phyloP scores from a whole-genome alignment of 1,140 invertebrate genomes.

The Lordiphosa mommai region DNA sequence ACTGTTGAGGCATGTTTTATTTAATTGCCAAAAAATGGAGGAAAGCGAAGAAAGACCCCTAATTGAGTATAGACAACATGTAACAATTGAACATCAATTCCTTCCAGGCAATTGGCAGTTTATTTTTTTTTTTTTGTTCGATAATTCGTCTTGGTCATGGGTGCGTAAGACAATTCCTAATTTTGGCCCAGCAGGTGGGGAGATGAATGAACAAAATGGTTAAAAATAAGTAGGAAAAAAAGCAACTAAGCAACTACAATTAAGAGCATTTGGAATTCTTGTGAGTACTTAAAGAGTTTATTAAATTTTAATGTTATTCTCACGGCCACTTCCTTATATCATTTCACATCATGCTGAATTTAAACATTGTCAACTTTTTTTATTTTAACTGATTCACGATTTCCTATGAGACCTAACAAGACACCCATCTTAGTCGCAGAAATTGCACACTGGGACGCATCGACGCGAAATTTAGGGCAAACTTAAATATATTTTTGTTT shows the following conservation, averaged over 20 bases:
- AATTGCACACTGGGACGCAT: too few relatives aligned
- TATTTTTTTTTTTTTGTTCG: background rate
- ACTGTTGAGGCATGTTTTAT: slow-evolving; percentile 64
- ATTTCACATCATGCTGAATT: background rate
- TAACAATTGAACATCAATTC: slow-evolving; percentile 38
- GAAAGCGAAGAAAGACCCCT: slow-evolving; percentile 27
- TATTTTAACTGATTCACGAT: slow-evolving; percentile 9
- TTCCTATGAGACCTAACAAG: background rate
- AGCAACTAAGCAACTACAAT: too few relatives aligned
- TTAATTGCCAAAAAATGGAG: slow-evolving; percentile 60
- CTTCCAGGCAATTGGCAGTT: slow-evolving; percentile 14
- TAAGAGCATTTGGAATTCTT: background rate
- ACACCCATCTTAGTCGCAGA: too few relatives aligned
- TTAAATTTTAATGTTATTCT: background rate
- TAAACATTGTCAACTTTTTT: background rate
- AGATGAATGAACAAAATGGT: background rate
- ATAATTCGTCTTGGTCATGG: background rate
- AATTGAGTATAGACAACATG: slow-evolving; percentile 42
- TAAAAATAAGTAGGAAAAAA: too few relatives aligned
- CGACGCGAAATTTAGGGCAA: too few relatives aligned
- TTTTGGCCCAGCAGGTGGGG: slow-evolving; percentile 10
- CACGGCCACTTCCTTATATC: slow-evolving; percentile 2
- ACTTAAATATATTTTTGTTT: too few relatives aligned
- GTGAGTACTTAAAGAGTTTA: background rate
- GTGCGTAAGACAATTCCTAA: slow-evolving; percentile 20